Evolutionary conservation across 2,797 vertebrate species (phyloP).

Genomic region (Acipenser ruthenus): DNA sequence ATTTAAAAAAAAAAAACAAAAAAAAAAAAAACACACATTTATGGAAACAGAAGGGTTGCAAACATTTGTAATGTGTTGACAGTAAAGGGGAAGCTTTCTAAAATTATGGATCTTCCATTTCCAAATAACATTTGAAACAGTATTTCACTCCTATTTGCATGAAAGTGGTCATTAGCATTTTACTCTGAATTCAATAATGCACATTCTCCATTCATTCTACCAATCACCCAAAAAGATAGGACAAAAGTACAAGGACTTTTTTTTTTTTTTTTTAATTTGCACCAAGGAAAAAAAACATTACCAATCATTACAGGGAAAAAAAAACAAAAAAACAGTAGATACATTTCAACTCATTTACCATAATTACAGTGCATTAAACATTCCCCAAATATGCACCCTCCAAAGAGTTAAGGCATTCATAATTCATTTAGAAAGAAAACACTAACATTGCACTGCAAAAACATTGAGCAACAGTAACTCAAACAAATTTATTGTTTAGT

Average conservation of each 20-base stretch:
- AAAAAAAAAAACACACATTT: too few species aligned
- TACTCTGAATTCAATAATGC: not conserved
- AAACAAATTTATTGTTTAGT: conserved; percentile 40
- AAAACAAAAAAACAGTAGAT: too few species aligned
- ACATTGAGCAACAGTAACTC: conserved; percentile 33
- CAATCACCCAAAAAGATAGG: conserved; percentile 7
- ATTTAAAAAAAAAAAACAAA: too few species aligned
- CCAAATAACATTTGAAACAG: too few species aligned
- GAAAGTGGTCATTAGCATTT: not conserved
- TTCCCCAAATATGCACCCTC: conserved; percentile 44
- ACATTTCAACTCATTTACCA: conserved; percentile 22
- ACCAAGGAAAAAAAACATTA: conserved; percentile 45
- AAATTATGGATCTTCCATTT: too few species aligned
- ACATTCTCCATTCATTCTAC: not conserved
- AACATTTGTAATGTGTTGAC: too few species aligned
- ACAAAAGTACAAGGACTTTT: conserved; percentile 13
- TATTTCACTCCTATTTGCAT: not conserved
- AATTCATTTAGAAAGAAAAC: conserved; percentile 34
- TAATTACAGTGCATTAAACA: conserved; percentile 37
- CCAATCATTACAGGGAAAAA: conserved; percentile 19
- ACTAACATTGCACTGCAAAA: conserved; percentile 42
- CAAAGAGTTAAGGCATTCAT: conserved; percentile 37
- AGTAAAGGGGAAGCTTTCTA: too few species aligned
- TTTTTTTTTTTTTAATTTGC: conserved; percentile 32
- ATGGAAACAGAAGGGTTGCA: too few species aligned